Evolutionary conservation across 1,140 invertebrate genomes (phyloP), one percentile per base, ranked within the genome.

Genomic region (Drosophila kurseongensis): DNA sequence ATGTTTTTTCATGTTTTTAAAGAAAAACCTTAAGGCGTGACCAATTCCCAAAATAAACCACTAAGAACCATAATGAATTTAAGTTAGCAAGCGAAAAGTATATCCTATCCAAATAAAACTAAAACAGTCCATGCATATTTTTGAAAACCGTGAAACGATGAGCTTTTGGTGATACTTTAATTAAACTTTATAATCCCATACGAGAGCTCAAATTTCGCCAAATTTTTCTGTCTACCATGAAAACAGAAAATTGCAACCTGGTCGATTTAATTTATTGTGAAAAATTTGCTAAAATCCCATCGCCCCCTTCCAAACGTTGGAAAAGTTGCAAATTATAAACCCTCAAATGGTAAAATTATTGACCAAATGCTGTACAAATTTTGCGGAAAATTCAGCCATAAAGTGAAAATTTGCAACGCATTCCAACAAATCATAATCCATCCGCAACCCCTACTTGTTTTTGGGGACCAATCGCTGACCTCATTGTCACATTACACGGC

Each of bases 401-500:
- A 47, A 65, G 32, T 13, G 42, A 38, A 65, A 38, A 18, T 45
- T 45, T 16, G 18, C 57, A 18, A 9, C 4, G 32, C 57, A 47
- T 45, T 38, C 18, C 32, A 36, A 14, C 23, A 66, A 66, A 47
- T 66, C 59, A 66, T 69, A 56, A 56, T 69, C 40, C 41, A 36
- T 32, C 52, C 3, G 14, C 55, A 45, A 1, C 5, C 9, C 29
- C n/a, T 12, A 23, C 27, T 8, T 40, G 14, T 32, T 35, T 40
- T 51, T 36, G 27, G 1, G 18, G 27, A 13, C 7, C 55, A 35
- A 40, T 52, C 27, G 14, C 8, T n/a, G 41, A 38, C 47, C 67
- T 50, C 47, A 57, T 75, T 75, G 54, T 67, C 72, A 48, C 72
- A 67, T 76, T 75, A 59, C 48, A 50, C 9, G 62, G 62, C 27